Evolutionary conservation across 2,888 invertebrate species (phyloP).

Genomic region (Antheraea assamensis): DNA sequence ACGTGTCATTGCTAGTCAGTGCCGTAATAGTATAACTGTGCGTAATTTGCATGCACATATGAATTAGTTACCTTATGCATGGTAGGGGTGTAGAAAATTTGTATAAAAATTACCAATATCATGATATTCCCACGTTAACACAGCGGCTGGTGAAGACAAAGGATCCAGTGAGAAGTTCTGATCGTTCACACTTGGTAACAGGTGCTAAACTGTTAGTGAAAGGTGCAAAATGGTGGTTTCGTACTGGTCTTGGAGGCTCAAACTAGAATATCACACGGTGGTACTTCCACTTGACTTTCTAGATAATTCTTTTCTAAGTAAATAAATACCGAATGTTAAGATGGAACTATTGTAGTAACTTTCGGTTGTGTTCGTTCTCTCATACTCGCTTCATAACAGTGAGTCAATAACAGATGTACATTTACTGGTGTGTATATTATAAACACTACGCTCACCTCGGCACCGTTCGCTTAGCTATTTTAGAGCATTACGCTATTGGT

Average conservation of each 20-base stretch:
- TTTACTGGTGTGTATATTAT: constrained; percentile 14
- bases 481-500: constrained; percentile 41
- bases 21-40: not conserved
- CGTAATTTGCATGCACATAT: not conserved
- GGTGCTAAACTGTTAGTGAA: constrained; percentile 31
- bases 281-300: not conserved
- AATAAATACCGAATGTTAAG: not conserved
- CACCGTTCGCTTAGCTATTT: constrained; percentile 42
- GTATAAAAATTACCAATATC: not conserved
- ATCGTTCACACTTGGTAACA: constrained; percentile 14
- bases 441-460: constrained; percentile 42
- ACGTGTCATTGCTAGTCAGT: too few relatives aligned
- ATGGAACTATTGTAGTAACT: not conserved
- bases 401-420: not conserved
- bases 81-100: not conserved
- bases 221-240: constrained; percentile 28
- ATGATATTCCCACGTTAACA: constrained; percentile 11
- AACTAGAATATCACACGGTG: not conserved
- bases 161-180: constrained; percentile 7
- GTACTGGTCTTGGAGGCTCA: not conserved
- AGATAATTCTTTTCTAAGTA: not conserved
- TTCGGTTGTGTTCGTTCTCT: not conserved
- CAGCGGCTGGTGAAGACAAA: constrained; percentile 17
- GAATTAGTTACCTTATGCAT: not conserved
- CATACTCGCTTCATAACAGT: not conserved